phyloP scores from a whole-genome alignment of 2,888 invertebrate species.

The Synergus umbraculus region DNA sequence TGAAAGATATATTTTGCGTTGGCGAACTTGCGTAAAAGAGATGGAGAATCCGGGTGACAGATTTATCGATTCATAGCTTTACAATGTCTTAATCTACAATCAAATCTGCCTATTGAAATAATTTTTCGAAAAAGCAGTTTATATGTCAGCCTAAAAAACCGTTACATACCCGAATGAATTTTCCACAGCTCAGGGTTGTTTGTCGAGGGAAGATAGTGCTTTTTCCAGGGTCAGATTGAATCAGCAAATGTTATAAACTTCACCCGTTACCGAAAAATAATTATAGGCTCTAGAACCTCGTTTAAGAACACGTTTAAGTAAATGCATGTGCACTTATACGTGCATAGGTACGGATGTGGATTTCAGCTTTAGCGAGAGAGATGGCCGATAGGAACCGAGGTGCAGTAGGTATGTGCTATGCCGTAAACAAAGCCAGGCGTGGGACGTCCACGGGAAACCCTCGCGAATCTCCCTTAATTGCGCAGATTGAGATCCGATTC shows the following conservation, averaged over 20 bases:
- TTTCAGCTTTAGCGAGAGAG: constrained; percentile 47
- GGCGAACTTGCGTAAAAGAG: constrained; percentile 18
- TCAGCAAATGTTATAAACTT: constrained; percentile 14
- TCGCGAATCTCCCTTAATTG: constrained; percentile 69
- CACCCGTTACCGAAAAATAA: constrained; percentile 24
- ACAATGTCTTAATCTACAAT: neutral
- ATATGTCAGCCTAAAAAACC: too few relatives aligned
- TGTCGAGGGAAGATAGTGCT: neutral
- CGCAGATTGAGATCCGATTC: constrained; percentile 64
- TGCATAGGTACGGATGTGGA: constrained; percentile 20
- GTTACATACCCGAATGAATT: neutral
- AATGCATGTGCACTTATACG: constrained; percentile 33
- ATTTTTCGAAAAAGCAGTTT: neutral
- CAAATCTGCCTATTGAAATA: neutral
- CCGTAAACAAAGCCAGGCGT: constrained; percentile 72
- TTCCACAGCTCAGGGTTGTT: neutral
- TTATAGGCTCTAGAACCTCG: neutral
- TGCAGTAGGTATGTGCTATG: constrained; percentile 63
- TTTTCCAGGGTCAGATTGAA: constrained; percentile 14
- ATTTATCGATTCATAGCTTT: constrained; percentile 55
- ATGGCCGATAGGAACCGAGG: constrained; percentile 63
- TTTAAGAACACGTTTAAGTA: constrained; percentile 25
- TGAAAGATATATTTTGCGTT: constrained; percentile 45
- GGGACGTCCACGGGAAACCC: constrained; percentile 65
- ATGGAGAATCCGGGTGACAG: constrained; percentile 44